Evolutionary conservation across 1,140 invertebrate species (phyloP).

Genomic region (Marisa cornuarietis): DNA sequence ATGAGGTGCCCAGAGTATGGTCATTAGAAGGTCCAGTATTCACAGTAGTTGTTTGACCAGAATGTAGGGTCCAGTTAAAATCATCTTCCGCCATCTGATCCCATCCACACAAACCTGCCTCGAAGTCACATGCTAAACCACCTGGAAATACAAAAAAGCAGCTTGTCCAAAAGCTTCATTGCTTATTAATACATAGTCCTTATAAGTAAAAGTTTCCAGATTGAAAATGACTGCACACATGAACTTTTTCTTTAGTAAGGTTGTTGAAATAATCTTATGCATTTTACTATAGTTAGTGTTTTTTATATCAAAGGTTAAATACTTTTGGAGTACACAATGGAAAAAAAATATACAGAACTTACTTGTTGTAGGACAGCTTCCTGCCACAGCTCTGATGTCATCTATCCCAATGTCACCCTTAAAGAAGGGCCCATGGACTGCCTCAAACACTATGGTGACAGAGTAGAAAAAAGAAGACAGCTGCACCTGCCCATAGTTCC

Average conservation of each 20-base stretch:
- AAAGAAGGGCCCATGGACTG: slow-evolving; percentile 68
- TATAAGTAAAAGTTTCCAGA: no score
- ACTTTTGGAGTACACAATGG: no score
- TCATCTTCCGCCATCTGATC: slow-evolving; percentile 77
- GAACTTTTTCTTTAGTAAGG: no score
- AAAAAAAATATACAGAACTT: no score
- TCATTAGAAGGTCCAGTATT: slow-evolving; percentile 54
- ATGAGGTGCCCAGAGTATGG: slow-evolving; percentile 48
- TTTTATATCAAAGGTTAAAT: no score
- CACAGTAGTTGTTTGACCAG: slow-evolving; percentile 60
- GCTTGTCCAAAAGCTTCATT: no score
- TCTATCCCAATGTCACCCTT: slow-evolving; percentile 79
- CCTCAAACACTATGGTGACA: slow-evolving; percentile 27
- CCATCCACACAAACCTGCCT: slow-evolving; percentile 80
- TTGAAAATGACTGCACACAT: no score
- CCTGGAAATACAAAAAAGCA: slow-evolving; percentile 15
- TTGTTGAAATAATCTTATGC: no score
- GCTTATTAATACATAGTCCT: no score
- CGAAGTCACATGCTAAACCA: slow-evolving; percentile 51
- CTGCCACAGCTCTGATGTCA: slow-evolving; percentile 73
- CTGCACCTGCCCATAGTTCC: slow-evolving; percentile 44
- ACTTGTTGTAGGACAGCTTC: slow-evolving; percentile 43
- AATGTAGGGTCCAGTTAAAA: slow-evolving; percentile 79
- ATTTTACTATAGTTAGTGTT: no score
- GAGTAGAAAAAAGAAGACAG: slow-evolving; percentile 26